phyloP scores from a whole-genome alignment of 2,888 invertebrate species.

The Invenusta paracnida region DNA sequence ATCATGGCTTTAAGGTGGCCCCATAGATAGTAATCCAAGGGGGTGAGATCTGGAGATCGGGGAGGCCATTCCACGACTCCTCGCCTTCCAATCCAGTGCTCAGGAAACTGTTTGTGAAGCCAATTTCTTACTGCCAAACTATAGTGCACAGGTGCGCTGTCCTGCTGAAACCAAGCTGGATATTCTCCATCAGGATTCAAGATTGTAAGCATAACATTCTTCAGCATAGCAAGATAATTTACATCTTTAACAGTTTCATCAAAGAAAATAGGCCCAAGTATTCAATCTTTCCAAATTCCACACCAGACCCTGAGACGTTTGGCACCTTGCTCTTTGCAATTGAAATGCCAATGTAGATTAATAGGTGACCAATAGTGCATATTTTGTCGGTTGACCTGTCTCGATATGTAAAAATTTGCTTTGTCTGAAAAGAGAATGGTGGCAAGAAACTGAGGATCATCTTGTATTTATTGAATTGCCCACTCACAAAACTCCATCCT shows the following conservation, averaged over 20 bases:
- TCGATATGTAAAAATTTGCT: background rate
- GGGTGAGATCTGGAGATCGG: background rate
- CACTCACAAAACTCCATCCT: background rate
- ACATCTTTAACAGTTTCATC: background rate
- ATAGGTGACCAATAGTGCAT: background rate
- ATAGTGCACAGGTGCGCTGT: background rate
- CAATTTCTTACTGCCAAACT: background rate
- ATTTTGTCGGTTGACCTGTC: background rate
- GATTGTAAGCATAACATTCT: background rate
- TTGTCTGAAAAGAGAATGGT: background rate
- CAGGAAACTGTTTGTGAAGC: background rate
- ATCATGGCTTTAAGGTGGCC: background rate
- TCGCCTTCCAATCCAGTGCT: background rate
- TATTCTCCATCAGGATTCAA: background rate
- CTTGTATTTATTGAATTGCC: background rate
- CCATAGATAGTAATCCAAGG: background rate
- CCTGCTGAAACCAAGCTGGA: background rate
- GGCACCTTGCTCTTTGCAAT: too few relatives aligned
- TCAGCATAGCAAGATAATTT: background rate
- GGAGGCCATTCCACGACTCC: background rate
- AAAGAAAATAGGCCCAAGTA: background rate
- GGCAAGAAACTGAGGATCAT: background rate
- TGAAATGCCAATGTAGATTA: background rate
- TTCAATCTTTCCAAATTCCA: background rate
- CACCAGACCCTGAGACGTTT: too few relatives aligned